Evolutionary conservation across 2,888 invertebrate species (phyloP), one percentile per base, ranked within the genome.

Genomic region (Synanthedon andrenaeformis): DNA sequence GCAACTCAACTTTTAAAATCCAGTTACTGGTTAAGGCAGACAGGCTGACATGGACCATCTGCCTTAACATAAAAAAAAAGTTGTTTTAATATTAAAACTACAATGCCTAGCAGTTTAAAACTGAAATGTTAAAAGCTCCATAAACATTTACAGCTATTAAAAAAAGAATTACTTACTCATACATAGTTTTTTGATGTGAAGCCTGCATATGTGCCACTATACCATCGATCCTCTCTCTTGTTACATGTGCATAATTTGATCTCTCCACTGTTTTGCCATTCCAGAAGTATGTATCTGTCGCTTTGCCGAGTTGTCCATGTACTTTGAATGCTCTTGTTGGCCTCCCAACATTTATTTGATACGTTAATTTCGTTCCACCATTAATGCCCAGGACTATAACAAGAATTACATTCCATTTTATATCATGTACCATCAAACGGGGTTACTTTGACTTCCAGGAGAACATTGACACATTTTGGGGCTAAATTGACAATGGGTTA

Each of bases 171-270:
- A 89, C 92, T 85, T 84, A 95, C 94, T 94, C 90, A 74, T 92
- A 96, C 93, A 96, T 95, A 70, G 93, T 91, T 59, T 90, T 91
- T 73, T 96, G 97, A 79, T 97, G 96, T 4, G 93, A 90, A 1
- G 96, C 92, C 78, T 98, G 96, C 79, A 96, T 91, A 3, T 93
- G 89, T 2, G 95, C 90, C 17, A 96, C 89, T 14, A 96, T 74
- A 56, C 88, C 89, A 62, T 96, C 96, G 4, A 98, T 76, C 59
- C 91, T 90, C 42, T 87, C 86, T 53, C 90, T 84, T 5, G 88
- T 91, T 0, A 98, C 90, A 75, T 95, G 94, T 52, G 82, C 77
- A 72, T 89, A 95, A 0, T 91, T 91, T 0, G 94, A 86, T 63
- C 90, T 91, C 65, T 93, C 92, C 0, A 93, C 81, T 4, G 94